Evolutionary conservation across 2,113 vertebrate species (phyloP), one percentile per base, ranked within the genome.

Genomic region (Grantiella picta): DNA sequence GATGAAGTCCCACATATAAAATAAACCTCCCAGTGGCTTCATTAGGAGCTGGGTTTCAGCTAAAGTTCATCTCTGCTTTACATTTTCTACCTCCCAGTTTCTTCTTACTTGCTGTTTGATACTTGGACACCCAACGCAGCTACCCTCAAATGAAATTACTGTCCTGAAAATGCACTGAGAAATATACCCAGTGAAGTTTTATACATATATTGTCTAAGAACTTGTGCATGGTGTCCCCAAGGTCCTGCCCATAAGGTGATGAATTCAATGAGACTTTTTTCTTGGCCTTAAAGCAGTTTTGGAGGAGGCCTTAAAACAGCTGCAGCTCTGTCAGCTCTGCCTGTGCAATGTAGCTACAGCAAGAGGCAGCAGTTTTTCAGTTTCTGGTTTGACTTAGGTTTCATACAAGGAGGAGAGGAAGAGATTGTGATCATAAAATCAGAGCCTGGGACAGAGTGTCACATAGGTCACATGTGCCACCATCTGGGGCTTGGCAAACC

Each of bases 1-100:
- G 28, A 57, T 53, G 22, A 87, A 69, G 75, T 49, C 75, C 45
- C 45, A 79, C 13, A 75, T 8, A 68, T 10, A 63, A 91, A 93
- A 91, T 60, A 82, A 90, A 86, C 60, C 29, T 92, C 49, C 24
- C 44, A 64, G 47, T 64, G 40, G 10, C 61, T 89, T 44, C 52
- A 78, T 83, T 56, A 86, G 38, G 44, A 78, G 35, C 42, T 78
- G 64, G 22, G 70, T 80, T 89, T 69, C 68, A 89, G 64, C 64
- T 45, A 29, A 66, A 19, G 20, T 61, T 93, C n/a, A 45, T 49
- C 33, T 77, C 63, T 77, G n/a, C 47, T 93, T 86, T 75, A 38
- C 56, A 29, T 89, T 86, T 86, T 61, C 45, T 75, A 10, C 45
- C 56, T 83, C 24, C 18, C 20, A 25, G 17, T 56, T 89, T 90